Evolutionary conservation across 1,140 invertebrate genomes (phyloP), one percentile per base, ranked within the genome.

Genomic region (Coenobita brevimanus): DNA sequence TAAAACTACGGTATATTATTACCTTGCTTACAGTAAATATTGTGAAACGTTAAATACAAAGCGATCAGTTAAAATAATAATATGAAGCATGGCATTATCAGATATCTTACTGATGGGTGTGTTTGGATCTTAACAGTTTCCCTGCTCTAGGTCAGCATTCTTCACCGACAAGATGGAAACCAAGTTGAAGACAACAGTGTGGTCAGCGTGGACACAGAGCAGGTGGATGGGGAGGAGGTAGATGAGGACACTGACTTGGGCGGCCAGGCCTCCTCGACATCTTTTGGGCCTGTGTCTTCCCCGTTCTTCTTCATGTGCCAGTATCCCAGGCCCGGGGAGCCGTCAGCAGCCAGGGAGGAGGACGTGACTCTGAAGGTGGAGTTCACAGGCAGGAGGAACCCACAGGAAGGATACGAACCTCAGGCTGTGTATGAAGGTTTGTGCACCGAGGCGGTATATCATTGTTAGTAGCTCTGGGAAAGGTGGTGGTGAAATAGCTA

Each of bases 241-340:
- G 89, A 30, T 24, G 4, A 78, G 0, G 17, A 78, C 2, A 36
- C 15, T 33, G 30, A 43, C 46, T 24, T 54, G 4, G 57, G 6
- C 0, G 13, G 41, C 6, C 13, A 1, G 8, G 10, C 2, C 2
- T 36, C 80, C 57, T 1, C 30, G 33, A 50, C 87, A 6, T 86
- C 76, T 1, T 82, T 85, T n/a, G 89, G 89, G 13, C 86, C 87
- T 10, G 86, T 90, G 24, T 85, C 89, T 2, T 90, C 89, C 17
- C 89, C 89, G 0, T 90, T 90, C 67, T 90, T 85, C 82, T 90
- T 90, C 86, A 83, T 90, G 81, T 90, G 89, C 76, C 86, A 90
- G 81, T 90, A 82, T 46, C 89, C 89, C 15, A 30, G 64, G 54
- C 33, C 76, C 10, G 89, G 89, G 24, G 89, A 90, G 54, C 86